A percentile compares a stretch with the other conserved stretches of the same genome.
phyloP scores from a whole-genome alignment of 2,113 vertebrate species.

The Perca schrenkii region DNA sequence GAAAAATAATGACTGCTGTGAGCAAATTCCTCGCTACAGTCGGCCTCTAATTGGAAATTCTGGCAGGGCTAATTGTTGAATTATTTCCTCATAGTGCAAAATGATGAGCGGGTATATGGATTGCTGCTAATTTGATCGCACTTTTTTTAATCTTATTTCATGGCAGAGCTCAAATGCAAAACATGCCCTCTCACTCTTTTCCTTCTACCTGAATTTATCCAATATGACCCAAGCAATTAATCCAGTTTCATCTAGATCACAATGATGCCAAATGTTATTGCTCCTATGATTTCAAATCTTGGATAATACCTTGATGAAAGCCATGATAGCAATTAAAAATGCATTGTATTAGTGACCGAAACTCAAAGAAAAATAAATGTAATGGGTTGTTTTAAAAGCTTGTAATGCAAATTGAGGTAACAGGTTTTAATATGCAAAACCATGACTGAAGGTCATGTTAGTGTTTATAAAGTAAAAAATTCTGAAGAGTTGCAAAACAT shows the following conservation, averaged over 20 bases:
- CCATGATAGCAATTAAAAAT: not conserved
- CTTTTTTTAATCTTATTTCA: slow-evolving; percentile 50
- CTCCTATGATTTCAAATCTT: not conserved
- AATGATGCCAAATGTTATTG: slow-evolving; percentile 34
- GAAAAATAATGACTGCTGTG: slow-evolving; percentile 20
- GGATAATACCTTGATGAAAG: not conserved
- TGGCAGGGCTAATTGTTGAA: slow-evolving; percentile 38
- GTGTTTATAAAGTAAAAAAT: slow-evolving; percentile 1
- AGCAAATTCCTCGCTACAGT: not conserved
- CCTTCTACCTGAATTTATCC: not conserved
- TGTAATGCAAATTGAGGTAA: slow-evolving; percentile 20
- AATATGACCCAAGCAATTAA: slow-evolving; percentile 5
- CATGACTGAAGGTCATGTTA: not conserved
- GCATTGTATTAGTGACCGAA: not conserved
- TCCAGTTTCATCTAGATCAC: slow-evolving; percentile 17
- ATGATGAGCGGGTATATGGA: slow-evolving; percentile 21
- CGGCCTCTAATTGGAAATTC: slow-evolving; percentile 35
- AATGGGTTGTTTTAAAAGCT: not conserved
- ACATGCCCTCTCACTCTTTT: not conserved
- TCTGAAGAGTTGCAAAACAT: slow-evolving; percentile 38
- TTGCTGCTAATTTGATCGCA: slow-evolving; percentile 33
- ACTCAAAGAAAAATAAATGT: not conserved
- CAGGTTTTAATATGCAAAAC: not conserved
- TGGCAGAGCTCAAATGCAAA: slow-evolving; percentile 9
- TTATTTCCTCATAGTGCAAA: slow-evolving; percentile 33